phyloP scores from a whole-genome alignment of 92 coral and sea anemone species.

The Epizoanthus rinbou region DNA sequence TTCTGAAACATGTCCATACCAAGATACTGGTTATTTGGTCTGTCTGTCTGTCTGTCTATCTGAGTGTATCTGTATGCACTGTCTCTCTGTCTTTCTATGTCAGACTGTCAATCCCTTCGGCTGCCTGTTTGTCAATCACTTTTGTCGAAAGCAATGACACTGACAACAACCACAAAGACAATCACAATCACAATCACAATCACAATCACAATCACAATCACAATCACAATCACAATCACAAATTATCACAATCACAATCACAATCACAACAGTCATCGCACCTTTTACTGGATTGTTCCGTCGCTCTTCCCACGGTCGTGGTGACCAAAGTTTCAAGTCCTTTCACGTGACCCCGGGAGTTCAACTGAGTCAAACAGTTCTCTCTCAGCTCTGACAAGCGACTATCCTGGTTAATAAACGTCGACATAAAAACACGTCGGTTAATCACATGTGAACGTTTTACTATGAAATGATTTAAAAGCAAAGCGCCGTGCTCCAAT shows the following conservation, averaged over 20 bases:
- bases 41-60: background rate
- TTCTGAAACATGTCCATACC: too few relatives aligned
- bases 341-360: slow-evolving; percentile 27
- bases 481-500: too few relatives aligned
- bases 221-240: background rate
- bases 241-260: background rate
- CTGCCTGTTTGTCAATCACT: background rate
- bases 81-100: background rate
- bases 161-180: background rate
- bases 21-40: too few relatives aligned
- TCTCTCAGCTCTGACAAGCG: slow-evolving; percentile 33
- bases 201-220: background rate
- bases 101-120: background rate
- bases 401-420: background rate
- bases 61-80: background rate
- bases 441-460: background rate
- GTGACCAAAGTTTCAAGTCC: slow-evolving; percentile 28
- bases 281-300: background rate
- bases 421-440: background rate
- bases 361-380: slow-evolving; percentile 21
- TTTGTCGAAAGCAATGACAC: background rate
- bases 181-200: background rate
- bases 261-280: background rate
- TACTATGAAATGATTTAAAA: too few relatives aligned
- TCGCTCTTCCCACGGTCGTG: background rate